These are phyloP conservation scores for Tetranychus truncatus DNA, from an alignment of 2,888 invertebrate genomes.

Conservation along the genomic window DNA sequence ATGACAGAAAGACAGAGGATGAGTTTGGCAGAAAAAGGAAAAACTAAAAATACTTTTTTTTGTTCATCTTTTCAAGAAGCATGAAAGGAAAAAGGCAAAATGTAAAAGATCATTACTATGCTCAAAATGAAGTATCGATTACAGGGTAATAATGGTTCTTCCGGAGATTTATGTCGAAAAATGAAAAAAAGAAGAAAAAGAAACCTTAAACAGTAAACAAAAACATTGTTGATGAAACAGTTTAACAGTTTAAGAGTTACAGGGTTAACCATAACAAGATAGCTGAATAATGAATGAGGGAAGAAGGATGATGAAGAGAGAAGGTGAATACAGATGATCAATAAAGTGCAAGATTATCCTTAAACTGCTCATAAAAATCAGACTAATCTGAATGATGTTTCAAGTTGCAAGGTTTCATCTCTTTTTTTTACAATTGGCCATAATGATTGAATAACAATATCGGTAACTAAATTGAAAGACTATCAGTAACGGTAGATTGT, in stretches of 20 bases:
- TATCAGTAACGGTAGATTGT: neutral
- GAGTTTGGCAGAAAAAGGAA: neutral
- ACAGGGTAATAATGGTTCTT: neutral
- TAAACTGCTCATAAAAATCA: neutral
- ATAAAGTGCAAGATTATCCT: neutral
- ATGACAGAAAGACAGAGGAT: neutral
- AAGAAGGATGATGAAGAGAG: neutral
- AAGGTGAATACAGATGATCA: neutral
- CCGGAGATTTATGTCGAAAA: neutral
- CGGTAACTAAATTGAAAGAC: neutral
- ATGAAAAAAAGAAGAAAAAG: neutral
- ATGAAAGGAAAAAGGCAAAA: neutral
- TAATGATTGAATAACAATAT: neutral
- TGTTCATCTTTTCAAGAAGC: neutral
- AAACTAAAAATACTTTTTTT: neutral
- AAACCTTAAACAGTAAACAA: neutral
- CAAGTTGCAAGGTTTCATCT: neutral
- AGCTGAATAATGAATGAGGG: neutral
- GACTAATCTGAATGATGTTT: neutral
- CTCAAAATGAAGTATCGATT: slow-evolving; percentile 2
- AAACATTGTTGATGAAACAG: neutral
- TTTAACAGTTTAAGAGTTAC: too few relatives aligned
- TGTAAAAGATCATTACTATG: neutral
- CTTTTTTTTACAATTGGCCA: neutral
- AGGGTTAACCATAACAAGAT: neutral